These are phyloP conservation scores for Gallinago undulata DNA, from an alignment of 2,113 vertebrate genomes.

Conservation along the genomic window DNA sequence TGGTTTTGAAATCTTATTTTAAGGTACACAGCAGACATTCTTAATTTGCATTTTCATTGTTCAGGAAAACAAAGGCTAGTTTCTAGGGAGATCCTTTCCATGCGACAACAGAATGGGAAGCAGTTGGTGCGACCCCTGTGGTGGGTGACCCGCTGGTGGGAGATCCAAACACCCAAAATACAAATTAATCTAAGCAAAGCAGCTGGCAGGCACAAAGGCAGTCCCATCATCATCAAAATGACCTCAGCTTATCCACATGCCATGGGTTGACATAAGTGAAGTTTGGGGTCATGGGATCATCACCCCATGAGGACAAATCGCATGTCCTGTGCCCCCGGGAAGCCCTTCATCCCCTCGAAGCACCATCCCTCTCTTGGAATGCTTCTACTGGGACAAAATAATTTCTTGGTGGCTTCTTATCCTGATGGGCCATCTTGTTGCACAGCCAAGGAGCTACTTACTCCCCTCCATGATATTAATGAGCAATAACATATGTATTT, in stretches of 20 bases:
- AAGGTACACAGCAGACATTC: slow-evolving; percentile 28
- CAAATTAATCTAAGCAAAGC: neutral
- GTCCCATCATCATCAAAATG: neutral
- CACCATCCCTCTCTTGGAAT: neutral
- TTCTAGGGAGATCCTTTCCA: slow-evolving; percentile 9
- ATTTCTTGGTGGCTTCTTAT: neutral
- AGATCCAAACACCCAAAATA: neutral
- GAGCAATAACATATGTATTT: accelerated
- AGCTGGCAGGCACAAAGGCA: neutral
- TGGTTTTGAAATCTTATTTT: slow-evolving; percentile 37
- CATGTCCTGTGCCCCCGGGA: accelerated
- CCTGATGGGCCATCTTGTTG: neutral
- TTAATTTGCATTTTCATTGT: slow-evolving; percentile 20
- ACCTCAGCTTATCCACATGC: neutral
- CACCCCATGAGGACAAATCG: accelerated
- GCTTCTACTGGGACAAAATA: neutral
- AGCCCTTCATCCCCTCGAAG: neutral
- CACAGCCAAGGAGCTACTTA: neutral
- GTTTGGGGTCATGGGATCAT: neutral
- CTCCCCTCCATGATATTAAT: accelerated
- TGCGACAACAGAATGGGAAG: neutral
- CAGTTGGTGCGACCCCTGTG: accelerated
- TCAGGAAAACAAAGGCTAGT: neutral
- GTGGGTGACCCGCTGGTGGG: neutral
- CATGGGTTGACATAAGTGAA: neutral